Base-by-base conservation (phyloP, 1,140 invertebrate genomes). In the Listronotus bonariensis region DNA sequence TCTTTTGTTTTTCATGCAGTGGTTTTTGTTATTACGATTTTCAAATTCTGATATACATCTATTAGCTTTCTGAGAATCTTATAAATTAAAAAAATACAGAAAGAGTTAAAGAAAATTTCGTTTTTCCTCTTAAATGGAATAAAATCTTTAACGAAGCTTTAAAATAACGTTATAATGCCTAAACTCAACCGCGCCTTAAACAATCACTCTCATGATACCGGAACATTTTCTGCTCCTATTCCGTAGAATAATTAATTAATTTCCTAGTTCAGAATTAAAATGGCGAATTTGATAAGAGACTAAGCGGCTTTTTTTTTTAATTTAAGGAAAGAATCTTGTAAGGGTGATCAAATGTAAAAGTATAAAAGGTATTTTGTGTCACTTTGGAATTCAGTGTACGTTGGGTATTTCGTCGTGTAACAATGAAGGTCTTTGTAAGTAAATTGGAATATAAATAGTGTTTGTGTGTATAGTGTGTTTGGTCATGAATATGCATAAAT, bases 381-480 rank as follows among this genome's bases (percentile, higher is more conserved):
- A 6, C 4, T 20, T 46, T 3, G n/a, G 17, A n/a, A 32, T 51
- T 41, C 54, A 65, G 62, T 65, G 55, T 57, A 57, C 62, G 62
- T 14, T 42, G 32, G 54, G 45, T 34, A 42, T 31, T 51, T 14
- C 8, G 10, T 65, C 3, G 20, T 15, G 15, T 32, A 65, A 65
- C 53, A 56, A 64, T 65, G 62, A 65, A 58, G 62, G 62, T 57
- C 38, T 65, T 65, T 65, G 62, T 65, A 51, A 65, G 62, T 65
- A 53, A 38, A 38, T n/a, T n/a, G n/a, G n/a, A n/a, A n/a, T n/a
- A n/a, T n/a, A n/a, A n/a, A n/a, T n/a, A n/a, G n/a, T n/a, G n/a
- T n/a, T n/a, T n/a, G n/a, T n/a, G n/a, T n/a, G n/a, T n/a, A n/a
- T n/a, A n/a, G n/a, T n/a, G n/a, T n/a, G n/a, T n/a, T n/a, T n/a